A percentile compares a stretch with the other conserved stretches of the same genome.
These are phyloP conservation scores for Urocolius indicus DNA, from an alignment of 2,113 vertebrate species.

Conservation along the genomic window DNA sequence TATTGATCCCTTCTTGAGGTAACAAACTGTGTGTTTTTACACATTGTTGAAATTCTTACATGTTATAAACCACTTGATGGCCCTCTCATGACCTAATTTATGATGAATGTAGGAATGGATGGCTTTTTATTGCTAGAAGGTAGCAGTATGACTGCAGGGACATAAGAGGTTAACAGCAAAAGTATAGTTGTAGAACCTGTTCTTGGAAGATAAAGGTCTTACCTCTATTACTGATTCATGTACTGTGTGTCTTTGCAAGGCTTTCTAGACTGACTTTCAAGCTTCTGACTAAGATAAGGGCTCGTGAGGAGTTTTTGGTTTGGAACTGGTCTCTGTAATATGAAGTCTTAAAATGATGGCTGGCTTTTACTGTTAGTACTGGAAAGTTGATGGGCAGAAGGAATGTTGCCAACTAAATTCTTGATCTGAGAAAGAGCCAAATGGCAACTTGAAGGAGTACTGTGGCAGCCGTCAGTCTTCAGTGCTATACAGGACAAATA, in stretches of 20 bases:
- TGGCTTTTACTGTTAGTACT: background rate
- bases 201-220: background rate
- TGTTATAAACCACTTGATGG: background rate
- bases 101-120: background rate
- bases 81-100: background rate
- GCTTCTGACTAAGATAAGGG: background rate
- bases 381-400: background rate
- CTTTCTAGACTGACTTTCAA: background rate
- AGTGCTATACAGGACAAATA: background rate
- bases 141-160: rapidly evolving
- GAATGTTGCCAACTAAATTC: background rate
- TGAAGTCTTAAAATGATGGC: background rate
- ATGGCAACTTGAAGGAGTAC: background rate
- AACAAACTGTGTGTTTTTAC: background rate
- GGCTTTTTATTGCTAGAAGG: background rate
- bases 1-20: background rate
- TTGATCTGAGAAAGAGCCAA: background rate
- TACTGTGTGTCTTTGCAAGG: background rate
- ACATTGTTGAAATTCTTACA: background rate
- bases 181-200: background rate
- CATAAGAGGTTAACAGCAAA: background rate
- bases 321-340: background rate
- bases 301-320: background rate
- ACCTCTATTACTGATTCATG: background rate
- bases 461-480: background rate